phyloP scores from a whole-genome alignment of 2,113 vertebrate species.

The Oreochromis tanganicae region DNA sequence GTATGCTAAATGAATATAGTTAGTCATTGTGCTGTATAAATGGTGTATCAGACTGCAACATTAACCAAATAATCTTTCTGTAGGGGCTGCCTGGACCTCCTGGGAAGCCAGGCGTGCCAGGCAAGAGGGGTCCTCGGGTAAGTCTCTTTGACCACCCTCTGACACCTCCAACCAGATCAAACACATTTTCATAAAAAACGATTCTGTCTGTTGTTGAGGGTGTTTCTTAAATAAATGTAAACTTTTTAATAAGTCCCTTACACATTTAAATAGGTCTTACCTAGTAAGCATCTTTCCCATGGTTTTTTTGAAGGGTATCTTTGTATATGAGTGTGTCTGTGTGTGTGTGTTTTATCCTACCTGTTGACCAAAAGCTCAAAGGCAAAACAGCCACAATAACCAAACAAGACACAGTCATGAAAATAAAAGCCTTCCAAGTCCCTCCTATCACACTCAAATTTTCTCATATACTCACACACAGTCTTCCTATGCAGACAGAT shows the following conservation, averaged over 20 bases:
- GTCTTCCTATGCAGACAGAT: constrained; percentile 50
- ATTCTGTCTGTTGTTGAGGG: not conserved
- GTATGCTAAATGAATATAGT: not conserved
- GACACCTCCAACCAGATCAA: not conserved
- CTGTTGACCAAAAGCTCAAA: constrained; percentile 1
- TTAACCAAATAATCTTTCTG: constrained; percentile 11
- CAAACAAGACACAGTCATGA: not conserved
- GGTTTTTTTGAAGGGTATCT: not conserved
- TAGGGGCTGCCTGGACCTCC: constrained; percentile 88
- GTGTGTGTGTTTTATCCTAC: not conserved
- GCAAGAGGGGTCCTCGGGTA: constrained; percentile 89
- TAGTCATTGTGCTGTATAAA: not conserved
- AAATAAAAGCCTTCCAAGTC: constrained; percentile 39
- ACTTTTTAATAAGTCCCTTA: not conserved
- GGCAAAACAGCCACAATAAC: constrained; percentile 3
- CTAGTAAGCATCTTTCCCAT: not conserved
- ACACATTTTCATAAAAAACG: not conserved
- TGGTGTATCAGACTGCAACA: not conserved
- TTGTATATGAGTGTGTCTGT: not conserved
- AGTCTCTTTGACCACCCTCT: constrained; percentile 51
- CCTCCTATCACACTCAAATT: constrained; percentile 16
- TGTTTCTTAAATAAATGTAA: not conserved
- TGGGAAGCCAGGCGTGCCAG: constrained; percentile 84
- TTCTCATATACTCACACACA: not conserved
- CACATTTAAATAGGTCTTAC: too few relatives aligned